These are phyloP conservation scores for Lanius ludovicianus DNA, from an alignment of 2,113 vertebrate species.

Conservation along the genomic window DNA sequence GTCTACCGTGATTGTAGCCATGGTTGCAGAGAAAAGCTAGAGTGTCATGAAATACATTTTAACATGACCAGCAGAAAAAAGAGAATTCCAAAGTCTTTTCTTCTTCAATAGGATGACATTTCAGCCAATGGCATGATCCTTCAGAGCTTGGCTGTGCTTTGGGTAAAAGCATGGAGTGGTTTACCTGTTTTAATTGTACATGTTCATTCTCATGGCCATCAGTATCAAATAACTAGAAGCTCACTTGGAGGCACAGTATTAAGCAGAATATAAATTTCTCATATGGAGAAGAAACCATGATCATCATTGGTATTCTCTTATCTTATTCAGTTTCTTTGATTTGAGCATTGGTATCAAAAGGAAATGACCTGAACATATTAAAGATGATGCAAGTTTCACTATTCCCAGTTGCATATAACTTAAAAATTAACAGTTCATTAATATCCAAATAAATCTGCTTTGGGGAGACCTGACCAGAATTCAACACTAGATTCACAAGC, in stretches of 20 bases:
- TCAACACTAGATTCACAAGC: neutral
- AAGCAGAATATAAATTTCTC: neutral
- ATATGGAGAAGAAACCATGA: neutral
- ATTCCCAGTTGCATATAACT: neutral
- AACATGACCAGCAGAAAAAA: neutral
- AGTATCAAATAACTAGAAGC: neutral
- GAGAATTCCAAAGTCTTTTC: neutral
- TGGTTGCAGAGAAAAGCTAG: neutral
- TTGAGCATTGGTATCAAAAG: constrained; percentile 1
- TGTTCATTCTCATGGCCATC: neutral
- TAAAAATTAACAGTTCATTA: constrained; percentile 43
- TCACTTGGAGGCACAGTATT: neutral
- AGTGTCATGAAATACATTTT: neutral
- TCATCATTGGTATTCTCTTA: neutral
- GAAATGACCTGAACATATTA: constrained; percentile 35
- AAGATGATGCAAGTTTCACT: neutral
- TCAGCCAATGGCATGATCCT: neutral
- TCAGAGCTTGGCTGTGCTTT: neutral
- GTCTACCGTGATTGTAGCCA: neutral
- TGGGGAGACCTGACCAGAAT: neutral
- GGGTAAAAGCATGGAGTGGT: neutral
- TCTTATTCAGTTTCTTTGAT: neutral
- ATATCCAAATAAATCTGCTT: neutral
- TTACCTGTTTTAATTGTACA: neutral
- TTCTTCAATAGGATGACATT: neutral